Base-by-base conservation (phyloP, 2,888 invertebrate genomes). In the Drosophila pseudotalamancana region DNA sequence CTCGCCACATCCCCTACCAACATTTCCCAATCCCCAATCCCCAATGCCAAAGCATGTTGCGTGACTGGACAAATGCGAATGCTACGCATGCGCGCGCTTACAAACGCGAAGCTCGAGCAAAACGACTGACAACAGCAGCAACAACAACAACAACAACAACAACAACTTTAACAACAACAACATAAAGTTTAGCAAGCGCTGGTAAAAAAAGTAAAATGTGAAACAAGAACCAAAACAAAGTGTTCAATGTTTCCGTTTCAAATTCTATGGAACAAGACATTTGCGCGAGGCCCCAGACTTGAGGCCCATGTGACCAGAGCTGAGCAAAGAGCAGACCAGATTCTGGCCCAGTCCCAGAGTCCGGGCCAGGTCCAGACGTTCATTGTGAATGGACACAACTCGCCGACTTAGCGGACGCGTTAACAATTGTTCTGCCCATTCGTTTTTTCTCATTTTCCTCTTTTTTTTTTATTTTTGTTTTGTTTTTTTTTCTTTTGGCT, bases 191-290 rank as follows among this genome's bases (percentile, higher is more conserved):
- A 1, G 6, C 14, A 3, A 60, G 46, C 32, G 59, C 48, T 23
- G 57, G 21, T 25, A 60, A 53, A 49, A 45, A 46, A 65, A 55
- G 72, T 53, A 67, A 82, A 77, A 77, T 76, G 73, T 79, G 81
- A 81, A 84, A 80, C 78, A 87, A 86, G 74, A 78, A 81, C 72
- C 77, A 84, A 86, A 80, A 86, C 86, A 88, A 87, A 88, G 88
- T 88, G 86, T 89, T 89, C 87, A 77, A 81, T 89, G 89, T 89
- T 89, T 89, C 89, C 89, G 90, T 89, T 89, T 89, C 89, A 89
- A 89, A 88, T 88, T 87, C 88, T 80, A 81, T 81, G 87, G 83
- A 89, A 89, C 88, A 89, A 89, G 90, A 89, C 90, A 88, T 86
- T 82, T 82, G 87, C 72, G 50, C 63, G 71, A 65, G 64, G 57